Evolutionary conservation across 2,888 invertebrate genomes (phyloP), one percentile per base, ranked within the genome.

Genomic region (Dichetophora obliterata): DNA sequence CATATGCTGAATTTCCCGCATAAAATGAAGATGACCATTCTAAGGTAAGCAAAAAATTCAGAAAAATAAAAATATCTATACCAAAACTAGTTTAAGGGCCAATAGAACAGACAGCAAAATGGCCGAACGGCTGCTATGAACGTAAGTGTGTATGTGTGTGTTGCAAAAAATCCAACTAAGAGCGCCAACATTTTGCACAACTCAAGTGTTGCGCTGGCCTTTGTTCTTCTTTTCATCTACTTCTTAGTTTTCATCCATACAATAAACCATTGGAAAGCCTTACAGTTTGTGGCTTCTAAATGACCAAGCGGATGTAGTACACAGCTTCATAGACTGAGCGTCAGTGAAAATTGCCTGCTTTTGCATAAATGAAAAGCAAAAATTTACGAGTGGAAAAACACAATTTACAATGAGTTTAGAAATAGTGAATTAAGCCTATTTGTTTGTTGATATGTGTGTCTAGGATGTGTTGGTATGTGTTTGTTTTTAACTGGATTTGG

Each of bases 321-420:
- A n/a, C n/a, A 43, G 43, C 43, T 43, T 2, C 43, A 43, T 43
- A 43, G 43, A 11, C 19, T 14, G 16, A 24, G n/a, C 16, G 69
- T 52, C 50, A 14, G 69, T 52, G 27, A 9, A 31, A 69, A 50
- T 69, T 50, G 48, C 22, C 72, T 52, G 59, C 79, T 79, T 80
- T 79, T 85, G 83, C 85, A 85, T 85, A 84, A 85, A 85, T 85
- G 83, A 54, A 48, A 61, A 59, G 82, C 79, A 79, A 37, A 79
- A 85, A 85, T 85, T 85, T 85, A 83, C 84, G 83, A 85, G 81
- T 80, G 81, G 66, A 80, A 66, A 78, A 80, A 79, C 79, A 69
- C 80, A 84, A 85, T 84, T 82, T 85, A 83, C 85, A 80, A 81
- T 81, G 82, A 54, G 75, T 54, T 70, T 68, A 68, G 68, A 27